Base-by-base conservation (phyloP, 2,113 vertebrate species). In the Myotis lucifugus region DNA sequence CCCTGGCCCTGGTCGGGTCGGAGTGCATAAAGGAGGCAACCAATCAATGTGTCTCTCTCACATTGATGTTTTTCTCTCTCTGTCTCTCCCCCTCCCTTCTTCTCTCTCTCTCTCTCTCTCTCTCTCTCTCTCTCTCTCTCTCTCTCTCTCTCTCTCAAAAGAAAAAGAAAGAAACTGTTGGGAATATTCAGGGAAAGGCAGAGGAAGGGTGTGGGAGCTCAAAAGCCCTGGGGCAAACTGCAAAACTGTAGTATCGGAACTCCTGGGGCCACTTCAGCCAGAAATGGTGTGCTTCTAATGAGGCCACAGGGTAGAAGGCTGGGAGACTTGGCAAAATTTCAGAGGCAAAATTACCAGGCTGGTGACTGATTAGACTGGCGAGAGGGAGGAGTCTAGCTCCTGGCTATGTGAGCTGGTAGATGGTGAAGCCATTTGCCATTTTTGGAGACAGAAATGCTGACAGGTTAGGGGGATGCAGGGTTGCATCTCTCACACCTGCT, bases 231-330 rank as follows among this genome's bases (percentile, higher is more conserved):
- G 21, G 42, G 17, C 2, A 42, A 81, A 46, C 7, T 5, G n/a
- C 27, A 29, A 19, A 70, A 8, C 15, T 21, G 50, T 14, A 8
- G 40, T 59, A 34, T 4, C 11, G 66, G 25, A 59, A n/a, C 46
- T 25, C 50, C 23, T 23, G 21, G 0, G n/a, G 29, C 23, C 61
- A 8, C 23, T 0, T 0, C 13, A 27, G 42, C 34, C 11, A 25
- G 42, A 56, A 50, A 61, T 1, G 1, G 3, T 29, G 78, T 29
- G 3, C 7, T 42, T 34, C 21, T 13, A 5, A 19, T 0, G 23
- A 95, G 73, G 77, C 32, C 37, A 10, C 2, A 74, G 78, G 29
- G 18, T 2, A 25, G 67, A 50, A 29, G 0, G 3, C 21, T 10
- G 61, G 23, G 54, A 85, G 42, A 79, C 29, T 3, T 42, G 67